phyloP scores from a whole-genome alignment of 2,888 invertebrate species.

The Nephrotoma appendiculata region DNA sequence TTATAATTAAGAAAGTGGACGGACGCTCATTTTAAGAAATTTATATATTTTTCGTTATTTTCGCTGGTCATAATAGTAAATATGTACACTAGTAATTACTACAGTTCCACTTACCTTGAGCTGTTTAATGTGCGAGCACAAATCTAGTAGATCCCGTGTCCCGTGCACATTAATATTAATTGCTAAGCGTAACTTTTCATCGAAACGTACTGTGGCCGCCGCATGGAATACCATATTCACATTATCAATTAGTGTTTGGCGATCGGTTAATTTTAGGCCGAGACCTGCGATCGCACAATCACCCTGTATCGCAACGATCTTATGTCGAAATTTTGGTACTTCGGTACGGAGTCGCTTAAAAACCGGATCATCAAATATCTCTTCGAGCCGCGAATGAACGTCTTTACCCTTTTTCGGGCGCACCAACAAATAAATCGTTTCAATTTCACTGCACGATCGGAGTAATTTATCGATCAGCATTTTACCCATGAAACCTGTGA shows the following conservation, averaged over 20 bases:
- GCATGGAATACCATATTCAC: constrained; percentile 61
- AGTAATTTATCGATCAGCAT: constrained; percentile 39
- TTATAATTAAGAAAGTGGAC: neutral
- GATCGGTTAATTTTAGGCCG: constrained; percentile 27
- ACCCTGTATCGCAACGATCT: constrained; percentile 28
- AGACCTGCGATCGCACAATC: constrained; percentile 27
- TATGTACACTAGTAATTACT: neutral
- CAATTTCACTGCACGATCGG: constrained; percentile 36
- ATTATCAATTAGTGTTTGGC: constrained; percentile 21
- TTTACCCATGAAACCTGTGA: constrained; percentile 29
- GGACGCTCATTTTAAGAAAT: neutral
- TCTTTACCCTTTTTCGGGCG: constrained; percentile 46
- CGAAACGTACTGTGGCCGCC: constrained; percentile 76
- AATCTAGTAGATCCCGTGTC: constrained; percentile 43
- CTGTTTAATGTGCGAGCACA: constrained; percentile 46
- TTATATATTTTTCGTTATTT: neutral
- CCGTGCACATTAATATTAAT: constrained; percentile 56
- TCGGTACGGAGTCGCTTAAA: constrained; percentile 16
- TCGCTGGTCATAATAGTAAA: neutral
- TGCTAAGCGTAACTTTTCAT: constrained; percentile 52
- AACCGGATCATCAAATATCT: constrained; percentile 53
- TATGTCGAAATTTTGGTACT: constrained; percentile 24
- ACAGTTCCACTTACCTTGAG: constrained; percentile 35
- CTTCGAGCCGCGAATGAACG: constrained; percentile 46
- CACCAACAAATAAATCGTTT: constrained; percentile 39